Evolutionary conservation across 2,113 vertebrate genomes (phyloP).

Genomic region (Pardalotus punctatus): DNA sequence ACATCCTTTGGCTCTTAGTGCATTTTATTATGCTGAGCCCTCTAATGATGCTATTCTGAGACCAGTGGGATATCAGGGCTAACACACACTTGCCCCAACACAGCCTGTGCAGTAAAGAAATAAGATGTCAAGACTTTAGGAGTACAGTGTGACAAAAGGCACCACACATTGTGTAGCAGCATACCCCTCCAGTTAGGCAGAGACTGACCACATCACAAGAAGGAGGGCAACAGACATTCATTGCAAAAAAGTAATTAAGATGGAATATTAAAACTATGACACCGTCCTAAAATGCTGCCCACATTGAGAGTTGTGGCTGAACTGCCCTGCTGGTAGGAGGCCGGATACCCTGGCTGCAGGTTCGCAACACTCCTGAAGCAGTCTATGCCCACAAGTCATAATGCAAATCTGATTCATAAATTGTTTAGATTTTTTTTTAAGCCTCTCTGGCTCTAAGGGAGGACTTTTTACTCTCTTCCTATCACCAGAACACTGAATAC

Average conservation of each 20-base stretch:
- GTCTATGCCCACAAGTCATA: accelerated
- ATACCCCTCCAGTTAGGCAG: neutral
- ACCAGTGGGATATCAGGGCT: neutral
- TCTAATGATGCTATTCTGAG: neutral
- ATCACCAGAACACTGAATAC: neutral
- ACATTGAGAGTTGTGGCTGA: neutral
- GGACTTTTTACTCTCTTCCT: neutral
- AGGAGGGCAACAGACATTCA: neutral
- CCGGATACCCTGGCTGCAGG: neutral
- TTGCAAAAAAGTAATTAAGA: neutral
- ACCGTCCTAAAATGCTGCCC: neutral
- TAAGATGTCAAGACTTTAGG: neutral
- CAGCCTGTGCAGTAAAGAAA: neutral
- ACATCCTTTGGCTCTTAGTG: neutral
- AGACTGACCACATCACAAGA: neutral
- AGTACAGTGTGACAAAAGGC: neutral
- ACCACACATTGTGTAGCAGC: neutral
- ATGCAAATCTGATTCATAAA: neutral
- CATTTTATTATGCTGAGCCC: neutral
- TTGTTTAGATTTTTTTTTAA: neutral
- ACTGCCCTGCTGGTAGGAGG: neutral
- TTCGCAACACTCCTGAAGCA: neutral
- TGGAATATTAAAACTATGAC: neutral
- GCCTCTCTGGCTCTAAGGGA: neutral
- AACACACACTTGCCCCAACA: neutral